Evolutionary conservation across 2,888 invertebrate species (phyloP).

Genomic region (Eilema griseolum): DNA sequence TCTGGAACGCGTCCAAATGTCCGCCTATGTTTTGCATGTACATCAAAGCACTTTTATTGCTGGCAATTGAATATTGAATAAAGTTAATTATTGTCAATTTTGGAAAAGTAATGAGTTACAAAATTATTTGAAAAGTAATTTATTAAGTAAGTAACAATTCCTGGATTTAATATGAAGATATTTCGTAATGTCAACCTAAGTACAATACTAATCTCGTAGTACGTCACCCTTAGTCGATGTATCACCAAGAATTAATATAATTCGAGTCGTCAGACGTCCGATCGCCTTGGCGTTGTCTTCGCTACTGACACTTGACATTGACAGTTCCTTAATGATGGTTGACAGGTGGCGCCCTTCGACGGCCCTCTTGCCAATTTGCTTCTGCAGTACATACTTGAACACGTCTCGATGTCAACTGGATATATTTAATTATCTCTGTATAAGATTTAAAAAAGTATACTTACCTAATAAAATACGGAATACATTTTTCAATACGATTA

Average conservation of each 20-base stretch:
- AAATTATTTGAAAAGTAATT: not conserved
- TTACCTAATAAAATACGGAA: not conserved
- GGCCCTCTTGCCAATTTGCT: conserved; percentile 53
- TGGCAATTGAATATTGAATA: conserved; percentile 7
- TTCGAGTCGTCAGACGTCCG: conserved; percentile 56
- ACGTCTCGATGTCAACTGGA: conserved; percentile 52
- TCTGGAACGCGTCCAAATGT: conserved; percentile 76
- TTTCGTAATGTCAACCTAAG: not conserved
- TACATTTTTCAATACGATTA: not conserved
- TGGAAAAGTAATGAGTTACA: not conserved
- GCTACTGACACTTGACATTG: conserved; percentile 65
- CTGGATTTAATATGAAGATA: not conserved
- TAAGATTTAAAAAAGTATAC: conserved; percentile 19
- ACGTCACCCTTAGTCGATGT: conserved; percentile 44
- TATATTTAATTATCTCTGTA: conserved; percentile 51
- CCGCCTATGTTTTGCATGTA: conserved; percentile 68
- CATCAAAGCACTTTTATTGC: conserved; percentile 63
- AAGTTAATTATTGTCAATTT: conserved; percentile 55
- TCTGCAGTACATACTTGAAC: conserved; percentile 47
- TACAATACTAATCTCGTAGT: conserved; percentile 32
- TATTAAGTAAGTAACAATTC: not conserved
- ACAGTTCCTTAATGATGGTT: conserved; percentile 67
- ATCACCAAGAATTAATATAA: conserved; percentile 54
- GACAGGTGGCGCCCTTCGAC: conserved; percentile 64
- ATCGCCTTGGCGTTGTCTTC: conserved; percentile 43